Evolutionary conservation across 2,113 vertebrate species (phyloP), one percentile per base, ranked within the genome.

Genomic region (Sminthopsis crassicaudata): DNA sequence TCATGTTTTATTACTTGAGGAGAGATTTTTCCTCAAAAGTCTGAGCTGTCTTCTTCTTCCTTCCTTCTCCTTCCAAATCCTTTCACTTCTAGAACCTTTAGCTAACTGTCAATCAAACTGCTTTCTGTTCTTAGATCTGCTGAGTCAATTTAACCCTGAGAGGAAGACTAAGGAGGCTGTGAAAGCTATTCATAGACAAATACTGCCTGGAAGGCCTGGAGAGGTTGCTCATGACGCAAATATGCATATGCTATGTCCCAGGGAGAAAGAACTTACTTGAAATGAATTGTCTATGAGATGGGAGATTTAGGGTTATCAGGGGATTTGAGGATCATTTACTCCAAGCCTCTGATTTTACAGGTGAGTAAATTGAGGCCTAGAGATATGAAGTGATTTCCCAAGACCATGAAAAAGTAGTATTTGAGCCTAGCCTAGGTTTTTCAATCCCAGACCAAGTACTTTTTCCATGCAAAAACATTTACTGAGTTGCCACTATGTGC

Each of bases 141-240:
- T 97, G 95, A 97, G 92, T 98, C 97, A 98, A 67, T 52, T n/a
- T 90, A 93, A 91, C 90, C 90, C 57, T 19, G 51, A 94, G 94
- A 97, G 96, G 97, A 97, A 97, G 96, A 89, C 94, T 54, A 95
- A 96, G 97, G 97, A 98, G 97, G 95, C 90, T 98, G 97, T 96
- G 93, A 97, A 97, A 97, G 96, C 97, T 98, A 98, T 98, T 97
- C 97, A 96, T 96, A 97, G 97, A 93, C n/a, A 91, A 92, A 94
- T 91, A 67, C n/a, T 1, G 89, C 2, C 36, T 95, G 96, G 89
- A 92, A 96, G 94, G 92, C 94, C 53, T 95, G 92, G 51, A 96
- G 97, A 97, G 96, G 95, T 91, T 97, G 96, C 96, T 97, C 96
- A 95, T 98, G 97, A 98, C 95, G 97, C 95, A 96, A 91, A 52